phyloP scores from a whole-genome alignment of 2,113 vertebrate genomes.

The Callipepla squamata region DNA sequence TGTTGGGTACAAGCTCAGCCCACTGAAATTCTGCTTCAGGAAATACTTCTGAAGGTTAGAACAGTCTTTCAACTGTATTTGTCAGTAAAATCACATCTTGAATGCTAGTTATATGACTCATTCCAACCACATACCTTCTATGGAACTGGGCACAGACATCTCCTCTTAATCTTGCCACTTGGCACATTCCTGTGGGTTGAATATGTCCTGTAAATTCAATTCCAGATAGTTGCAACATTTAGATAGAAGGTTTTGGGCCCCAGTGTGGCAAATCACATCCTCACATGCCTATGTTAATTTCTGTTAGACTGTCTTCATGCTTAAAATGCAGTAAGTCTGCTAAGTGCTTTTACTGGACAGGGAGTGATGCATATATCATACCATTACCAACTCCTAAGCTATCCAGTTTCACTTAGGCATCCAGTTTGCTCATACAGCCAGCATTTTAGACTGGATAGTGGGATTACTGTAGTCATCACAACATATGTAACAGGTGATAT shows the following conservation, averaged over 20 bases:
- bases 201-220: neutral
- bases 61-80: neutral
- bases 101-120: neutral
- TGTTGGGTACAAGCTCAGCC: neutral
- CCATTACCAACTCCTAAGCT: neutral
- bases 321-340: neutral
- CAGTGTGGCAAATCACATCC: neutral
- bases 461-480: constrained; percentile 11
- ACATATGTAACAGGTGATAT: neutral
- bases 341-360: neutral
- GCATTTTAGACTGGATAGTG: neutral
- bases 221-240: neutral
- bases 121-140: neutral
- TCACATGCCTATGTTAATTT: neutral
- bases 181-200: neutral
- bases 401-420: neutral
- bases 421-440: neutral
- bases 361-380: neutral
- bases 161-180: neutral
- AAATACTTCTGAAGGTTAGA: neutral
- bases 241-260: neutral
- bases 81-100: neutral
- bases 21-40: neutral
- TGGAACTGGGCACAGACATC: neutral
- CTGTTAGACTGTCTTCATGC: neutral